Conservation (phyloP, 92 coral and sea anemone genomes). For the Zoanthus sociatus region DNA sequence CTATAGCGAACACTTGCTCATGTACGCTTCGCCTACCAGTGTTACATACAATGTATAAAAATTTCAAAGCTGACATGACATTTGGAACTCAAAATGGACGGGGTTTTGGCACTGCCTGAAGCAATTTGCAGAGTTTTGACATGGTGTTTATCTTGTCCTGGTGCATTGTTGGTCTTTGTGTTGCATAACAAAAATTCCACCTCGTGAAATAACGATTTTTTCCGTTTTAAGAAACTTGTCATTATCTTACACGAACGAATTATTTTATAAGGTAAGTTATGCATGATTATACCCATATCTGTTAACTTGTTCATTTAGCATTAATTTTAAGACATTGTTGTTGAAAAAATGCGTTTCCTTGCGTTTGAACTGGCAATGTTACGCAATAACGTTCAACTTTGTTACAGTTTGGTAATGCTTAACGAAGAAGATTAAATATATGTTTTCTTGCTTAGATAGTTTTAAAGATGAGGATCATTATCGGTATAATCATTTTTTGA, state of each 20-base stretch:
- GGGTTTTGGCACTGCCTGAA: too few species aligned
- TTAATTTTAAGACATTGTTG: not conserved
- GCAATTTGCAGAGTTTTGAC: slow-evolving; percentile 5
- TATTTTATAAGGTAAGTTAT: not conserved
- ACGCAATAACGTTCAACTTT: slow-evolving; percentile 1
- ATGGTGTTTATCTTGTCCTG: not conserved
- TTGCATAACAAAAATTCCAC: not conserved
- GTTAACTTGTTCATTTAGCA: not conserved
- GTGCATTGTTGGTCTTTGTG: not conserved
- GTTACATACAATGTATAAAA: slow-evolving; percentile 29
- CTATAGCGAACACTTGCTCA: slow-evolving; percentile 37
- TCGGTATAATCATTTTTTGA: not conserved
- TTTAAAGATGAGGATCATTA: not conserved
- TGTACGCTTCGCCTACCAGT: slow-evolving; percentile 20
- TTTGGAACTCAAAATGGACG: slow-evolving; percentile 38
- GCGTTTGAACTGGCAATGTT: slow-evolving; percentile 13
- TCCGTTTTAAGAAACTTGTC: not conserved
- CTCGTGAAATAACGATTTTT: not conserved
- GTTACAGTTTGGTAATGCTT: not conserved
- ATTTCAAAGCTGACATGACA: slow-evolving; percentile 38
- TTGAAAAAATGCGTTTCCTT: not conserved
- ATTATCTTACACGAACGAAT: not conserved
- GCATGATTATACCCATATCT: not conserved
- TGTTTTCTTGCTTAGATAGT: slow-evolving; percentile 8
- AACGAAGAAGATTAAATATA: not conserved